These are phyloP conservation scores for Ellobius talpinus DNA, from an alignment of 2,113 vertebrate species.

Conservation along the genomic window DNA sequence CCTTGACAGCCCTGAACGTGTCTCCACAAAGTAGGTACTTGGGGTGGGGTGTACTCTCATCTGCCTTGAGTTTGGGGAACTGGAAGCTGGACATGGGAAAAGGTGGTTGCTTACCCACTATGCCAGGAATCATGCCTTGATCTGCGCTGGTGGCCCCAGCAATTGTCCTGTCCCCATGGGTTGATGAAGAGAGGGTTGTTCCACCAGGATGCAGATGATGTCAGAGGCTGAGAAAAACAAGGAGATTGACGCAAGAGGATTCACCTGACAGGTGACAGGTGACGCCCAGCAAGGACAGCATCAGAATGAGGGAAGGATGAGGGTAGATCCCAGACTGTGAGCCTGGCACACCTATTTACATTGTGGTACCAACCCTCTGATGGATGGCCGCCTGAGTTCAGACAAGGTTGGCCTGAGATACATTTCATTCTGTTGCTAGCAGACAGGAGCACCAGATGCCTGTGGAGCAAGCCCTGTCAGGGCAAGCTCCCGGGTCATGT, in stretches of 20 bases:
- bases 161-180: neutral
- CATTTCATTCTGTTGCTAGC: neutral
- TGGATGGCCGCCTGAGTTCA: neutral
- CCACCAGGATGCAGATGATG: neutral
- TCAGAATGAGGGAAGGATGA: neutral
- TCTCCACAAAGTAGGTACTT: neutral
- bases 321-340: neutral
- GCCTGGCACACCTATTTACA: neutral
- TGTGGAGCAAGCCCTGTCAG: neutral
- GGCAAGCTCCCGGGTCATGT: neutral
- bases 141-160: neutral
- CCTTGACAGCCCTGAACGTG: neutral
- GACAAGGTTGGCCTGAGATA: neutral
- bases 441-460: neutral
- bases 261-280: no score
- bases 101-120: neutral
- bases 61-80: neutral
- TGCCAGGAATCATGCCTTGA: neutral
- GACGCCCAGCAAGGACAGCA: neutral
- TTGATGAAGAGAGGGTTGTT: neutral
- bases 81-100: neutral
- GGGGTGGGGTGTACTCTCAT: neutral
- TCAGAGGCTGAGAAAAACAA: neutral
- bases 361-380: neutral
- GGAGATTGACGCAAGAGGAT: no score